Evolutionary conservation across 2,888 invertebrate species (phyloP), one percentile per base, ranked within the genome.

Genomic region (Tenthredo livida): DNA sequence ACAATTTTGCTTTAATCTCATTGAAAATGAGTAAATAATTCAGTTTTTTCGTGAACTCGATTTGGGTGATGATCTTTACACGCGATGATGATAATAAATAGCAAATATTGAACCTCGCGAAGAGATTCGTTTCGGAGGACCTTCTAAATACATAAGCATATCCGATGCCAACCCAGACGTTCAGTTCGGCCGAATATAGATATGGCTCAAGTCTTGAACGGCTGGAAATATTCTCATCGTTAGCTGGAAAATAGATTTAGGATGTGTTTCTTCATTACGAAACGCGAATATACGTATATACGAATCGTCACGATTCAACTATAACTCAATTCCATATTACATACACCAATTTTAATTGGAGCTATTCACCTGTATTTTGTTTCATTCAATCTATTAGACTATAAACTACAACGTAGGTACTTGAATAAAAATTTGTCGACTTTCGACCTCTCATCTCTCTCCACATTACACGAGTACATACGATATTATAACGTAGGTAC

Each of bases 131-230:
- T 37, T 15, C 17, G 70, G 33, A 70, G 33, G 9, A 70, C 70
- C 70, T 70, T 33, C 33, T 17, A 70, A 70, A 70, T 67, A 67
- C 33, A 67, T 37, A n/a, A n/a, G 29, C 37, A 33, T 70, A 37
- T 70, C 61, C 61, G 61, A 37, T 70, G 70, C 70, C 70, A 70
- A 70, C 33, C 33, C 33, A 75, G 25, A 47, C 37, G n/a, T 40
- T 25, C n/a, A 40, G 73, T 73, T 37, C 25, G 43, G 40, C 73
- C 33, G 73, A 73, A 73, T 73, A 73, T 61, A 61, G 61, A 61
- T 61, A 25, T 54, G 61, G 61, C 61, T 21, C 21, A 61, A 25
- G 61, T 25, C 61, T 61, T 21, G 25, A 61, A 61, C 61, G 61
- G 61, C 61, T 61, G 61, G 61, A 61, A 61, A 61, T 61, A 25